Percentiles rank a stretch among this genome's conserved stretches.
Evolutionary conservation across 2,797 vertebrate species (phyloP).

Genomic region (Lagorchestes hirsutus): DNA sequence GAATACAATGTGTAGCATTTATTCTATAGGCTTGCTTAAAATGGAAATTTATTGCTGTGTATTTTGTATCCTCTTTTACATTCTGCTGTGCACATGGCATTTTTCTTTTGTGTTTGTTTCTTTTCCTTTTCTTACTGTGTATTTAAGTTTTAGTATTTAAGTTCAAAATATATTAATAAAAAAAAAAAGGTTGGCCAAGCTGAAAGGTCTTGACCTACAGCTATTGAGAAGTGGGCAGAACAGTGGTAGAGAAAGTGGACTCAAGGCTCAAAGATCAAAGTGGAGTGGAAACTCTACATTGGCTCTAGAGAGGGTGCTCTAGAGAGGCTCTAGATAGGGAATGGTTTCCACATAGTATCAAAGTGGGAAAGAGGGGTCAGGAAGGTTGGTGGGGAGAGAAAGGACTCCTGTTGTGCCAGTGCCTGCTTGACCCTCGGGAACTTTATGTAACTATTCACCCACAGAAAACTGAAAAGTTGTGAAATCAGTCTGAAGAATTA

Average conservation of each 20-base stretch:
- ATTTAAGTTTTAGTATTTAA: too few relatives aligned
- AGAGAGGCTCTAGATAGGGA: neutral
- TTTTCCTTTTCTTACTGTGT: too few relatives aligned
- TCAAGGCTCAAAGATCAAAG: too few relatives aligned
- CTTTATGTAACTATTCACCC: constrained; percentile 52
- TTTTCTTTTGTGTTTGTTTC: too few relatives aligned
- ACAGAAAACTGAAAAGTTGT: constrained; percentile 27
- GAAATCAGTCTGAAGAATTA: constrained; percentile 55
- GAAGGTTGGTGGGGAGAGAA: neutral
- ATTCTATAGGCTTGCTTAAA: too few relatives aligned
- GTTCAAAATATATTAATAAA: too few relatives aligned
- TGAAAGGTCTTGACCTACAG: neutral
- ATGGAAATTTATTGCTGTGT: too few relatives aligned
- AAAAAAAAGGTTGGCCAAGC: neutral
- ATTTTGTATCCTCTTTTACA: too few relatives aligned
- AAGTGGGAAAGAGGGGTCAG: neutral
- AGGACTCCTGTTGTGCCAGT: neutral
- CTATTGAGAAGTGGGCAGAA: neutral
- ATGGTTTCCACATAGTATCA: neutral
- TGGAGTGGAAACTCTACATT: too few relatives aligned
- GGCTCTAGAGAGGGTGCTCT: neutral
- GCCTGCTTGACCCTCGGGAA: neutral
- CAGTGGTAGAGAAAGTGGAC: too few relatives aligned
- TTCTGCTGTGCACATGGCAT: too few relatives aligned
- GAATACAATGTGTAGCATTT: too few relatives aligned